phyloP scores from a whole-genome alignment of 2,888 invertebrate genomes.

The Acrobasis repandana region DNA sequence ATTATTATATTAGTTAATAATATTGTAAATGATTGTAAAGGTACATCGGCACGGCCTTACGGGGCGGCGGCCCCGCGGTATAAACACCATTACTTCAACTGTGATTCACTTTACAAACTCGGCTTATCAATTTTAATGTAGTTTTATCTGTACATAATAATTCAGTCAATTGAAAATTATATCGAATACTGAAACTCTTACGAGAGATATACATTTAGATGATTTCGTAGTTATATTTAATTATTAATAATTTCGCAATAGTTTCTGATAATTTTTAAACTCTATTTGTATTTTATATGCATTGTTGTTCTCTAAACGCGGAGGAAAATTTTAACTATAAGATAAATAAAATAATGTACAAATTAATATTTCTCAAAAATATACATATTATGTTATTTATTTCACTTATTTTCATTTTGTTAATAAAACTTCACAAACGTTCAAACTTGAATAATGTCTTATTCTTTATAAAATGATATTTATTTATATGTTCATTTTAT shows the following conservation, averaged over 20 bases:
- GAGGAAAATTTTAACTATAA: conserved; percentile 61
- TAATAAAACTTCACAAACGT: conserved; percentile 72
- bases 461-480: conserved; percentile 1
- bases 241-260: conserved; percentile 31
- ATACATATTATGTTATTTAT: conserved; percentile 78
- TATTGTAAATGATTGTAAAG: conserved; percentile 34
- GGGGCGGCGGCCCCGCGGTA: conserved; percentile 59
- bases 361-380: conserved; percentile 78
- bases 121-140: conserved; percentile 55
- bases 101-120: conserved; percentile 77
- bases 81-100: conserved; percentile 71
- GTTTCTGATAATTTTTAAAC: conserved; percentile 44
- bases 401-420: conserved; percentile 77
- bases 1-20: conserved; percentile 46
- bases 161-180: conserved; percentile 56
- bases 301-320: conserved; percentile 67
- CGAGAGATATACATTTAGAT: conserved; percentile 27
- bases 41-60: conserved; percentile 50
- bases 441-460: conserved; percentile 47
- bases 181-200: conserved; percentile 46
- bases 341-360: conserved; percentile 74
- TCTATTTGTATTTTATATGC: conserved; percentile 66
- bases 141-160: conserved; percentile 51
- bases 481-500: no score
- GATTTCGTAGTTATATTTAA: conserved; percentile 31